Percentiles rank a stretch among this genome's conserved stretches.
These are phyloP conservation scores for Carpatolechia fugitivella DNA, from an alignment of 2,888 invertebrate species.

Conservation along the genomic window DNA sequence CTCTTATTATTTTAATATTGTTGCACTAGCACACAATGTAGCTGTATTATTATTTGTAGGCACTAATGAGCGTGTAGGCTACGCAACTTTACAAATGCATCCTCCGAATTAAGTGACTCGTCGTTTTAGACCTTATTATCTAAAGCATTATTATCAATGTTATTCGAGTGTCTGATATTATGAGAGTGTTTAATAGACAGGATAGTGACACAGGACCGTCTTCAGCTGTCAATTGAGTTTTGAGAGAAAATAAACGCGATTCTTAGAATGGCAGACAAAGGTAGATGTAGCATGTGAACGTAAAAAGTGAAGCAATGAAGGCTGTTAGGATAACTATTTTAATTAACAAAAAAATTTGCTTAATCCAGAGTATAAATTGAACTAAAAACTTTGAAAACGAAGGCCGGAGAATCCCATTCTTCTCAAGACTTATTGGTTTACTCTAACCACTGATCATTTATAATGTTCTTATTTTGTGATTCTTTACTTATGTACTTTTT, in stretches of 20 bases:
- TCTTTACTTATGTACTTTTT: too few relatives aligned
- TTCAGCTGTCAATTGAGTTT: conserved; percentile 64
- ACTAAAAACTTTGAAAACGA: too few relatives aligned
- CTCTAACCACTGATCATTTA: too few relatives aligned
- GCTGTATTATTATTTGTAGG: conserved; percentile 56
- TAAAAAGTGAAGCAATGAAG: too few relatives aligned
- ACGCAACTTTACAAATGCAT: conserved; percentile 31
- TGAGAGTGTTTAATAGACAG: conserved; percentile 30
- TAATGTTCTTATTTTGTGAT: too few relatives aligned
- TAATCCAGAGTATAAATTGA: too few relatives aligned
- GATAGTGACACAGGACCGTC: conserved; percentile 67
- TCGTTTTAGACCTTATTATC: conserved; percentile 35
- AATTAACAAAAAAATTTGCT: too few relatives aligned
- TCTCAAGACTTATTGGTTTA: too few relatives aligned
- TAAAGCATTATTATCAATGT: conserved; percentile 17
- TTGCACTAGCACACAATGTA: conserved; percentile 61
- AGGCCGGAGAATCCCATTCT: too few relatives aligned
- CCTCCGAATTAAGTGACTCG: conserved; percentile 8
- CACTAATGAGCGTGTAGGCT: conserved; percentile 75
- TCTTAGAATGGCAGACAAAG: too few relatives aligned
- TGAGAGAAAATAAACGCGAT: conserved; percentile 71
- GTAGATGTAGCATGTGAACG: conserved; percentile 21
- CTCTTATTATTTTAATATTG: conserved; percentile 74
- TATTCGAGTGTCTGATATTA: conserved; percentile 10
- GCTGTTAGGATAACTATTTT: too few relatives aligned